Evolutionary conservation across 1,140 invertebrate species (phyloP), one percentile per base, ranked within the genome.

Genomic region (Tachypleus tridentatus): DNA sequence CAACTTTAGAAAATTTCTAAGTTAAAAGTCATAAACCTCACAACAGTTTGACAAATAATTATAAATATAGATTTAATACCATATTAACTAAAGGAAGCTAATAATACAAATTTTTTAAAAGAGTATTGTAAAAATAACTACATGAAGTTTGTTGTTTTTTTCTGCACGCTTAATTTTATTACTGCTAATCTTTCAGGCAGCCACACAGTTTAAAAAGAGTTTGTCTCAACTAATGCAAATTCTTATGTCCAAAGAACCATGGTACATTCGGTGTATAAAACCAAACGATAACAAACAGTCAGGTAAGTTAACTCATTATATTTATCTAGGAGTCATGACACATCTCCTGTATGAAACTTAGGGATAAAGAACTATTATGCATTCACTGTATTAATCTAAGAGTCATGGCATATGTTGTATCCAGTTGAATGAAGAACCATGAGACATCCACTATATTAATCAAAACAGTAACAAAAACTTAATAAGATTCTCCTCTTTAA

Each of bases 251-350:
- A 93, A 93, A 77, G 88, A 93, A 73, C 90, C 90, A 0, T 91
- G 88, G n/a, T 93, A 93, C 73, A 87, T 93, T 65, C 80, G 90
- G n/a, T 93, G 89, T 76, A 93, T 93, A 71, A 93, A 93, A 72
- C 89, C 90, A 3, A 93, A 93, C 72, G 87, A 91, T 71, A 80
- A 78, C 73, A 89, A 88, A 74, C 80, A 77, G 67, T 71, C 85
- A 48, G 81, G 85, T 86, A 54, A 76, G 7, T 54, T 8, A 54
- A 54, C 29, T 29, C 29, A 29, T n/a, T n/a, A n/a, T 29, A 29
- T 29, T 29, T 29, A 29, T 29, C 70, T 91, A 92, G 77, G 87
- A 91, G 73, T 89, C 89, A 3, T 90, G 87, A 5, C 92, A 92
- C 73, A 87, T 92, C 64, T 80, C 89, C 48, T 91, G 89, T 76